A percentile compares a stretch with the other conserved stretches of the same genome.
These are phyloP conservation scores for Empidonax alnorum DNA, from an alignment of 2,113 vertebrate species.

Conservation along the genomic window DNA sequence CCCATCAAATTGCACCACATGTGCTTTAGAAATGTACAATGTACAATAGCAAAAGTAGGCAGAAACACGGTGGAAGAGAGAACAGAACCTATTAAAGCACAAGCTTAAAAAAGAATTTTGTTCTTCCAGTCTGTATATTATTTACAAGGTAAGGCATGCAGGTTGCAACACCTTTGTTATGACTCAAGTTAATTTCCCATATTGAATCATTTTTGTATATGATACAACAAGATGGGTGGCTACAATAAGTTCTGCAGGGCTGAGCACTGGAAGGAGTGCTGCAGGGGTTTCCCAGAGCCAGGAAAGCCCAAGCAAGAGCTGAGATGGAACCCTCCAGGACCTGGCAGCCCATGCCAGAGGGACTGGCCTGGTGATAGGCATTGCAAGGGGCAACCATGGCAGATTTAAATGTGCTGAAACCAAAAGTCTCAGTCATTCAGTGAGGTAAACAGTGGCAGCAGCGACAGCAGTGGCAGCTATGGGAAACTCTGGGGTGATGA, in stretches of 20 bases:
- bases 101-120: background rate
- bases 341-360: rapidly evolving
- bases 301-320: background rate
- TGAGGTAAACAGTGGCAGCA: background rate
- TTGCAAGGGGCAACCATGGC: background rate
- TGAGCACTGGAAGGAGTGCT: background rate
- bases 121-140: background rate
- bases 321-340: background rate
- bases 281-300: background rate
- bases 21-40: background rate
- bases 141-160: background rate
- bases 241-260: too few species aligned
- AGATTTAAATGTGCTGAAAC: background rate
- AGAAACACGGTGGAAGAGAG: background rate
- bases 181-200: background rate
- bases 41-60: background rate
- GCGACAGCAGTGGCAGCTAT: too few species aligned
- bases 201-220: background rate
- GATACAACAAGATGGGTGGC: background rate
- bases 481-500: background rate
- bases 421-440: background rate
- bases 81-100: background rate
- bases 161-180: background rate
- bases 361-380: too few species aligned
- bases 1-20: background rate